phyloP scores from a whole-genome alignment of 2,113 vertebrate species.

The Menura novaehollandiae region DNA sequence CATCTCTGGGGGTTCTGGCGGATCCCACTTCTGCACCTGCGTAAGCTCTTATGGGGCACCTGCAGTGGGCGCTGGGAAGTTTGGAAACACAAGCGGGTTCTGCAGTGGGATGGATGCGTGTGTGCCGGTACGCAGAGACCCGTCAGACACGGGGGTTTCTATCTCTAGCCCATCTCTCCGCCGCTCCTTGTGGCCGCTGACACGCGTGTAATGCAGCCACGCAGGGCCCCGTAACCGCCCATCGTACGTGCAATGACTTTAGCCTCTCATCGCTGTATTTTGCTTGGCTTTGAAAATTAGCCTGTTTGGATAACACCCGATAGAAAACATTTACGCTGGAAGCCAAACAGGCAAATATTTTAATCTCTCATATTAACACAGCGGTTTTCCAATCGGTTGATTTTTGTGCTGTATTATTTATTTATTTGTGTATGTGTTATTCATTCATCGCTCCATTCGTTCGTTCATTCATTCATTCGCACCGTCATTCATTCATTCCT shows the following conservation, averaged over 20 bases:
- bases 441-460: background rate
- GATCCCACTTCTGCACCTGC: background rate
- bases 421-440: slow-evolving; percentile 16
- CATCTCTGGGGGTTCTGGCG: fast-evolving
- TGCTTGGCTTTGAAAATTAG: slow-evolving; percentile 43
- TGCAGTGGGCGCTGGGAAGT: background rate
- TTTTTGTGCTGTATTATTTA: slow-evolving; percentile 24
- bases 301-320: slow-evolving; percentile 29
- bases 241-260: background rate
- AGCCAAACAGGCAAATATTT: slow-evolving; percentile 60
- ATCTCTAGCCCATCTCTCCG: fast-evolving
- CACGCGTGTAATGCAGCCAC: background rate
- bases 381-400: slow-evolving; percentile 40
- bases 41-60: background rate
- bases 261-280: background rate
- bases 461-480: background rate
- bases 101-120: background rate
- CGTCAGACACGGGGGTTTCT: background rate
- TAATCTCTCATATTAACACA: slow-evolving; percentile 48
- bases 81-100: fast-evolving
- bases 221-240: background rate
- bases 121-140: fast-evolving
- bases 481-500: background rate
- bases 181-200: background rate
- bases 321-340: slow-evolving; percentile 48